Conservation (phyloP, 37 sponge, comb jelly and placozoan genomes). For the Oopsacas minuta region DNA sequence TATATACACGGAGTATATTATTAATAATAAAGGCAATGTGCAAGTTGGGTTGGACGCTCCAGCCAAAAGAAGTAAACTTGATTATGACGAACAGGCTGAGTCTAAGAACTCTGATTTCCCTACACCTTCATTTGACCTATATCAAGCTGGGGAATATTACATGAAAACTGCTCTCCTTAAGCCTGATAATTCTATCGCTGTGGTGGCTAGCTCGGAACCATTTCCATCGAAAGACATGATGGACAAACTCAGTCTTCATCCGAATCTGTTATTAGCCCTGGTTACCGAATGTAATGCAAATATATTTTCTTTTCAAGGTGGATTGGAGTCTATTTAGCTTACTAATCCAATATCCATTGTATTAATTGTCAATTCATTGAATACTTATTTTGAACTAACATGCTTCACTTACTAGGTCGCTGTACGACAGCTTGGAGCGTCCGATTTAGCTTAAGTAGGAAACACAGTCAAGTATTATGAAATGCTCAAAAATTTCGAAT, state of each 20-base stretch:
- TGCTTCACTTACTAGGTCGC: too few species aligned
- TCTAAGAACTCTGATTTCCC: background rate
- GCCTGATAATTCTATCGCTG: background rate
- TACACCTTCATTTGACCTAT: background rate
- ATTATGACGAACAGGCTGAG: background rate
- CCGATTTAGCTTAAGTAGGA: too few species aligned
- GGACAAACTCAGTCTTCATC: background rate
- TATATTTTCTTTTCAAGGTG: background rate
- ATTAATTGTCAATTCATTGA: too few species aligned
- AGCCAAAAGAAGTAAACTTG: background rate
- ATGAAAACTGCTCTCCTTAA: constrained; percentile 13
- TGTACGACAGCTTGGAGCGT: too few species aligned
- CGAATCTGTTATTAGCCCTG: background rate
- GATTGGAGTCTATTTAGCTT: background rate
- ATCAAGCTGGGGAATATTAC: background rate
- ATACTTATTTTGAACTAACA: too few species aligned
- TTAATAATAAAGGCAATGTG: background rate
- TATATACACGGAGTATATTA: background rate
- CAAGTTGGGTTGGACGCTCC: background rate
- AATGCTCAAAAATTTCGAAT: too few species aligned
- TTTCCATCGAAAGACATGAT: background rate
- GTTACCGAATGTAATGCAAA: background rate
- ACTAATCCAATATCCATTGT: background rate
- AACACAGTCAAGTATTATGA: too few species aligned
- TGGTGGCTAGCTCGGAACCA: constrained; percentile 1